Evolutionary conservation across 2,797 vertebrate species (phyloP), one percentile per base, ranked within the genome.

Genomic region (Pogoniulus pusillus): DNA sequence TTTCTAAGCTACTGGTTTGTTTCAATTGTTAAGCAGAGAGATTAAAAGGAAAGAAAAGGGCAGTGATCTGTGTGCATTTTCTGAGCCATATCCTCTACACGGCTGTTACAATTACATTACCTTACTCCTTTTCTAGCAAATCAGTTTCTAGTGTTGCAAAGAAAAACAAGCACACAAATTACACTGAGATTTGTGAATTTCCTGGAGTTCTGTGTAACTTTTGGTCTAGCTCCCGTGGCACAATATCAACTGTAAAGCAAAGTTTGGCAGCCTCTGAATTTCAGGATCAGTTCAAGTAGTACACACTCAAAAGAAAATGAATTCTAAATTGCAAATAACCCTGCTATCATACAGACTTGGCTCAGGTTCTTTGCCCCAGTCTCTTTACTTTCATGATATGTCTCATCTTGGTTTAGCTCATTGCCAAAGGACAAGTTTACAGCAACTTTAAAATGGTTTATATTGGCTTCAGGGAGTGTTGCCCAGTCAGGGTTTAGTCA

Each of bases 391-490:
- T 91, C 77, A 59, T 71, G 35, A 74, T 85, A 89, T 49, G 32
- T 77, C 85, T 85, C 68, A 62, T 85, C 73, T 82, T 91, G 35
- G 53, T 91, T 95, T 90, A 75, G 62, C 62, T 96, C 51, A 64
- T 59, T 90, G 85, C 88, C 89, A 93, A 89, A 93, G 73, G 75
- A 65, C 87, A 96, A 75, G 32, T 89, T 95, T 93, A 81, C 1
- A 1, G 63, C 62, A 85, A 93, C 62, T 94, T 89, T 94, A 87
- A 80, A 95, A 91, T 93, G 43, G 73, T 95, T 96, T 97, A 72
- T 69, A 55, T 63, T 96, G 87, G 82, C 89, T 95, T 71, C 58
- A 94, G 70, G 83, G 26, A 93, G n/a, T 26, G 39, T 73, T 96
- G 69, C 55, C 90, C 54, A 91, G 91, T 92, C 91, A 91, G 32